phyloP scores from a whole-genome alignment of 2,888 invertebrate genomes.

The Oxytorus armatus region DNA sequence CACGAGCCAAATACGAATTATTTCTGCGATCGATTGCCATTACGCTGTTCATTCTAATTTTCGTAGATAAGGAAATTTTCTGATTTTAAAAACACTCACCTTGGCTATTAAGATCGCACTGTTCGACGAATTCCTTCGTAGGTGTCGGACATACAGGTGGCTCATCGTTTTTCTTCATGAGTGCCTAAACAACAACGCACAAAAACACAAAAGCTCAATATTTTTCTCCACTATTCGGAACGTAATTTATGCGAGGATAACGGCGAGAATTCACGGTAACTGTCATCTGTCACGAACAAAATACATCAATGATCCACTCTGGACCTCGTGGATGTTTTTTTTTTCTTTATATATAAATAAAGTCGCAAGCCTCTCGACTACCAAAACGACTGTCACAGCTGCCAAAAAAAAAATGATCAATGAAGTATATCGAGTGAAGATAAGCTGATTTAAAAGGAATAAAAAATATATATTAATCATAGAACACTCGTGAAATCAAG shows the following conservation, averaged over 20 bases:
- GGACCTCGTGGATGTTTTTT: conserved; percentile 26
- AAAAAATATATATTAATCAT: not conserved
- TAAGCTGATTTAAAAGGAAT: conserved; percentile 19
- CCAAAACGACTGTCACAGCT: conserved; percentile 57
- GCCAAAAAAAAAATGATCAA: conserved; percentile 52
- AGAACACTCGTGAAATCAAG: conserved; percentile 5
- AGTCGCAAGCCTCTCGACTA: conserved; percentile 62
- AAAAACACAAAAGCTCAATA: not conserved
- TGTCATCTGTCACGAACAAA: conserved; percentile 43
- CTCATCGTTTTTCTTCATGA: conserved; percentile 82
- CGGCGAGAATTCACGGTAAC: conserved; percentile 29
- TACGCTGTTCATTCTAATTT: not conserved
- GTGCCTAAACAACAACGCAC: conserved; percentile 73
- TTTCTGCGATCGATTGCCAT: too few species aligned
- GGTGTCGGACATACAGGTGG: conserved; percentile 71
- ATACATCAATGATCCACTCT: conserved; percentile 44
- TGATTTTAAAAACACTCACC: conserved; percentile 72
- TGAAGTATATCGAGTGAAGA: conserved; percentile 35
- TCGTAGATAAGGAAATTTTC: not conserved
- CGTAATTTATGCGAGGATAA: conserved; percentile 13
- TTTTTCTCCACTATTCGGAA: conserved; percentile 20
- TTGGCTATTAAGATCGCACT: conserved; percentile 81
- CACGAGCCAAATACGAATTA: too few species aligned
- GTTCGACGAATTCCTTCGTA: conserved; percentile 77
- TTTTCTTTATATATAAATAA: conserved; percentile 26